Conservation (phyloP, 1,140 invertebrate species). For the Bombus consobrinus region DNA sequence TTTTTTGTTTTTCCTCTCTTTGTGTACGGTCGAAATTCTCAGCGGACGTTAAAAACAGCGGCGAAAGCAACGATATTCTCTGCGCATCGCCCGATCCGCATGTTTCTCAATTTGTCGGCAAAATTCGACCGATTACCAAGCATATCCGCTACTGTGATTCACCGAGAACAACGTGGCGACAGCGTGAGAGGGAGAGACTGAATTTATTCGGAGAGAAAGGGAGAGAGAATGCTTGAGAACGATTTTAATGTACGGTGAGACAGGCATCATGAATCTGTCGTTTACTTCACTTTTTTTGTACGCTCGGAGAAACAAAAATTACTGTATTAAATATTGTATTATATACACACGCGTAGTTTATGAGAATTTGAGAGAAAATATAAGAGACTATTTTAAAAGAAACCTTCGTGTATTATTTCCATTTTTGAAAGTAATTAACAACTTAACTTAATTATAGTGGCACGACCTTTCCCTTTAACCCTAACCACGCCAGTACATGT, state of each 20-base stretch:
- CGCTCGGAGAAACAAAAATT: constrained; percentile 60
- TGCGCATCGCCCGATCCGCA: not conserved
- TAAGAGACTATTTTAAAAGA: constrained; percentile 79
- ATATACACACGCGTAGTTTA: constrained; percentile 72
- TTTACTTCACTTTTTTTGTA: constrained; percentile 61
- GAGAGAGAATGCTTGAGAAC: constrained; percentile 31
- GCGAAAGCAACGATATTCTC: not conserved
- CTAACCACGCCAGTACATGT: not conserved
- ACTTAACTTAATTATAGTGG: not conserved
- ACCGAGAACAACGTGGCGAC: constrained; percentile 62
- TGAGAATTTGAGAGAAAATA: constrained; percentile 76
- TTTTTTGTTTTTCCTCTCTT: not conserved
- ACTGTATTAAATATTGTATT: constrained; percentile 77
- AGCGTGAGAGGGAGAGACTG: constrained; percentile 51
- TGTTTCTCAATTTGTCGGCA: constrained; percentile 42
- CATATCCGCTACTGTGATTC: constrained; percentile 73
- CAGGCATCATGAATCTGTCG: constrained; percentile 40
- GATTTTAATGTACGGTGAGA: constrained; percentile 46
- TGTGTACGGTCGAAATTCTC: not conserved
- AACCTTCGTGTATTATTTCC: not conserved
- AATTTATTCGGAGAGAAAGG: constrained; percentile 28
- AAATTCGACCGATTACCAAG: constrained; percentile 55
- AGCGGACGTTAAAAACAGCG: not conserved
- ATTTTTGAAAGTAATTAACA: not conserved
- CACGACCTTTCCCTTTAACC: not conserved